Evolutionary conservation across 1,140 invertebrate species (phyloP).

Genomic region (Bombus difficillimus): DNA sequence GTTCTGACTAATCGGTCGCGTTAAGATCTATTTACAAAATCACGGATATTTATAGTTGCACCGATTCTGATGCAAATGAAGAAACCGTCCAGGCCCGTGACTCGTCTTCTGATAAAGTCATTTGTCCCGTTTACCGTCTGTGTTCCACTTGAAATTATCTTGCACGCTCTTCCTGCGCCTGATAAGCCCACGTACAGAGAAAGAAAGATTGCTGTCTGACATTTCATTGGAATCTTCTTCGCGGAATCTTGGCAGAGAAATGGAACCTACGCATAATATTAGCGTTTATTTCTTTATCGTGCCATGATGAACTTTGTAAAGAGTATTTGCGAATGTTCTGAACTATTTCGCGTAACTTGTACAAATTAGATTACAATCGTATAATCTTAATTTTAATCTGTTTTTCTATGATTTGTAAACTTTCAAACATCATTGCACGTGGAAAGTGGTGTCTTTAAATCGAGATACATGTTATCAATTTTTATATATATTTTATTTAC

Average conservation of each 20-base stretch:
- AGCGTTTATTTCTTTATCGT: background rate
- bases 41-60: conserved; percentile 63
- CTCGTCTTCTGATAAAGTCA: conserved; percentile 60
- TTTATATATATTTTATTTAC: background rate
- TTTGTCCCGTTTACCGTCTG: conserved; percentile 56
- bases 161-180: conserved; percentile 35
- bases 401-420: no score
- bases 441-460: no score
- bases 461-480: no score
- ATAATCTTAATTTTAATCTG: no score
- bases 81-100: background rate
- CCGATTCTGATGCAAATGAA: conserved; percentile 66
- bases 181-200: conserved; percentile 52
- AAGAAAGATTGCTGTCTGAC: background rate
- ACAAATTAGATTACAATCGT: no score
- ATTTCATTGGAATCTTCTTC: conserved; percentile 30
- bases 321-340: no score
- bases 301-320: no score
- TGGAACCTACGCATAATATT: background rate
- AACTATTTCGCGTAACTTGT: no score
- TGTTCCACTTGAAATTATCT: conserved; percentile 62
- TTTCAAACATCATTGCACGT: no score
- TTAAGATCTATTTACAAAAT: conserved; percentile 62
- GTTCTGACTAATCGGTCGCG: conserved; percentile 36
- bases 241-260: background rate